phyloP scores from a whole-genome alignment of 1,140 invertebrate species.

The Drosophila bocqueti region DNA sequence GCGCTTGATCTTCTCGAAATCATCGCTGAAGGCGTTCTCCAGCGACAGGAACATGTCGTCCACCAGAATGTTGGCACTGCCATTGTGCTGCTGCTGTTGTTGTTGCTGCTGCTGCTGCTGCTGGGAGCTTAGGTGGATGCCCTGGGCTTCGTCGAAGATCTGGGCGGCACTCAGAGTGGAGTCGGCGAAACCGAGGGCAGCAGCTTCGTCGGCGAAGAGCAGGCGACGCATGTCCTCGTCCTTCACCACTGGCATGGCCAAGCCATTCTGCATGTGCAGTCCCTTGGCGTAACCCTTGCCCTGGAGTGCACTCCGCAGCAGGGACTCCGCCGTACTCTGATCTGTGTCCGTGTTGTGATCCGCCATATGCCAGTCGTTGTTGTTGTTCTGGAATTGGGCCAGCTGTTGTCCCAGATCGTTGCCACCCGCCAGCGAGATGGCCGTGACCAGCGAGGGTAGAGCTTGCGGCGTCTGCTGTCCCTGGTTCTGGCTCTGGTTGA shows the following conservation, averaged over 20 bases:
- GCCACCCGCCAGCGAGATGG: constrained; percentile 86
- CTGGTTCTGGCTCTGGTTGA: constrained; percentile 48
- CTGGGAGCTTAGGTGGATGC: constrained; percentile 35
- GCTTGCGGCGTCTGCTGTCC: constrained; percentile 55
- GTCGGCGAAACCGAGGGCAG: constrained; percentile 78
- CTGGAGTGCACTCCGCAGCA: constrained; percentile 92
- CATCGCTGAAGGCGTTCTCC: constrained; percentile 89
- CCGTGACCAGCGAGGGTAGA: constrained; percentile 81
- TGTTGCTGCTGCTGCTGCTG: constrained; percentile 70
- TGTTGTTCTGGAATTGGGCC: constrained; percentile 89
- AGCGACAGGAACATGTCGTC: constrained; percentile 90
- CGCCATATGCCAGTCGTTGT: constrained; percentile 92
- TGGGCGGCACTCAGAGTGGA: constrained; percentile 74
- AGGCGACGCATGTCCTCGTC: constrained; percentile 85
- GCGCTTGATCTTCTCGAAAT: constrained; percentile 90
- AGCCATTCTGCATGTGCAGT: constrained; percentile 87
- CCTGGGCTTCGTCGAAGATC: constrained; percentile 82
- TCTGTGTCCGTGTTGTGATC: constrained; percentile 89
- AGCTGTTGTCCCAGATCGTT: constrained; percentile 75
- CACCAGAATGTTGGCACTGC: constrained; percentile 85
- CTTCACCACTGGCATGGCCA: constrained; percentile 85
- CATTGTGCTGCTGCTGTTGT: constrained; percentile 50
- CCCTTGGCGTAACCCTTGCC: constrained; percentile 87
- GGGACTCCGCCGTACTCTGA: constrained; percentile 88
- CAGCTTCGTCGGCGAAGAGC: constrained; percentile 84